phyloP scores from a whole-genome alignment of 2,797 vertebrate species.

The Schizothorax lantsangensis region DNA sequence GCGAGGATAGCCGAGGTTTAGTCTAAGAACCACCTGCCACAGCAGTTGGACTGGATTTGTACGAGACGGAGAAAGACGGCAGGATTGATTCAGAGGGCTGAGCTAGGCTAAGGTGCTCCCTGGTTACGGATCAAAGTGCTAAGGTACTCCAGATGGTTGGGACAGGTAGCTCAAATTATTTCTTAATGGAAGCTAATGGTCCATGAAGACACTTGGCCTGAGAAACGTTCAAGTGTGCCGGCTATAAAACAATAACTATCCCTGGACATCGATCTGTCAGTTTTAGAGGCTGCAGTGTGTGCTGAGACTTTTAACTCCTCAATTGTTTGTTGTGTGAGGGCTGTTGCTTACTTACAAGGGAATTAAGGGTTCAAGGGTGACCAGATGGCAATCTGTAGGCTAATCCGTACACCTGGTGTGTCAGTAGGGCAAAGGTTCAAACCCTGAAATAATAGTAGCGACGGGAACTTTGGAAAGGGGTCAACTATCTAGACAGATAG shows the following conservation, averaged over 20 bases:
- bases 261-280: slow-evolving; percentile 30
- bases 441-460: slow-evolving; percentile 22
- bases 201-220: slow-evolving; percentile 43
- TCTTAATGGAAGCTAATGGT: slow-evolving; percentile 49
- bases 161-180: slow-evolving; percentile 37
- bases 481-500: background rate
- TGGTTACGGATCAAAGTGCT: slow-evolving; percentile 42
- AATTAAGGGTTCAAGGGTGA: slow-evolving; percentile 51
- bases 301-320: slow-evolving; percentile 43
- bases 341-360: slow-evolving; percentile 45
- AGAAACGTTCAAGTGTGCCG: slow-evolving; percentile 24
- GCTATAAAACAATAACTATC: slow-evolving; percentile 23
- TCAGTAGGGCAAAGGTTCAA: slow-evolving; percentile 45
- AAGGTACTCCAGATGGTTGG: slow-evolving; percentile 42
- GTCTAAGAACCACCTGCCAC: slow-evolving; percentile 56
- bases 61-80: slow-evolving; percentile 18
- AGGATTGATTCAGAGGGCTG: slow-evolving; percentile 46
- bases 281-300: slow-evolving; percentile 28
- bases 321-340: slow-evolving; percentile 14
- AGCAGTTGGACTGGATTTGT: slow-evolving; percentile 60
- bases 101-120: slow-evolving; percentile 39
- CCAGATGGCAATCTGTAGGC: slow-evolving; percentile 41
- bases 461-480: slow-evolving; percentile 4
- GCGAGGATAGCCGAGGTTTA: slow-evolving; percentile 47
- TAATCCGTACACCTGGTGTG: slow-evolving; percentile 50